Percentiles rank a stretch among this genome's conserved stretches.
Conservation (phyloP, 2,797 vertebrate species). For the Amniataba percoides region DNA sequence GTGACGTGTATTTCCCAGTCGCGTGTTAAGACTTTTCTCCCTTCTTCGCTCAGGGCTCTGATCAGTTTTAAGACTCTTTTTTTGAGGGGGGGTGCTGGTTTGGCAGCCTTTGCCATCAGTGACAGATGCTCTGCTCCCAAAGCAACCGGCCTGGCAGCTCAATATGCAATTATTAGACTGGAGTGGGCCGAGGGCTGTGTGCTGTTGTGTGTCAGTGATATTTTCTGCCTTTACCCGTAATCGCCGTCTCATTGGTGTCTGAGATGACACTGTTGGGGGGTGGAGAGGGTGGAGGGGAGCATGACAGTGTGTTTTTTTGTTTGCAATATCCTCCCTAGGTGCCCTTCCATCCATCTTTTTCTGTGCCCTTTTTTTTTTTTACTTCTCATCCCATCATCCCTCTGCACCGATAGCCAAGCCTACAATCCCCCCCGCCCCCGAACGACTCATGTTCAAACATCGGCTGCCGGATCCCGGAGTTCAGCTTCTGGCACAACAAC, state of each 20-base stretch:
- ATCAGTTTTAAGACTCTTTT: conserved; percentile 51
- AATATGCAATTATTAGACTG: conserved; percentile 57
- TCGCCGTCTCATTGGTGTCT: conserved; percentile 11
- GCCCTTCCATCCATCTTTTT: conserved; percentile 18
- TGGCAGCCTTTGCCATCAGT: conserved; percentile 52
- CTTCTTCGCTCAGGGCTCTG: conserved; percentile 15
- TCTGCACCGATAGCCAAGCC: conserved; percentile 17
- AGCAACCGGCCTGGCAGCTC: conserved; percentile 61
- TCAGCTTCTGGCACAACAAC: conserved; percentile 44
- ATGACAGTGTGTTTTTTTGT: conserved; percentile 20
- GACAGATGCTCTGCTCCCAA: conserved; percentile 72
- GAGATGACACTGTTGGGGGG: neutral
- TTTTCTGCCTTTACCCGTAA: conserved; percentile 22
- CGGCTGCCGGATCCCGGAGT: conserved; percentile 16
- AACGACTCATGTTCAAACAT: conserved; percentile 55
- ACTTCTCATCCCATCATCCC: conserved; percentile 21
- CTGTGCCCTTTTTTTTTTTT: conserved; percentile 30
- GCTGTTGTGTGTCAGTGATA: conserved; percentile 33
- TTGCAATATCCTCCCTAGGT: conserved; percentile 15
- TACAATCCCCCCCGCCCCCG: neutral
- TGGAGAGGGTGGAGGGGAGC: neutral
- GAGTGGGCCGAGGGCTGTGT: conserved; percentile 19
- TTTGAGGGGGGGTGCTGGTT: conserved; percentile 12
- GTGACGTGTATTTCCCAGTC: conserved; percentile 18
- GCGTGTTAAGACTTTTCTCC: conserved; percentile 1